Evolutionary conservation across 2,113 vertebrate genomes (phyloP), one percentile per base, ranked within the genome.

Genomic region (Laticauda laticaudata): DNA sequence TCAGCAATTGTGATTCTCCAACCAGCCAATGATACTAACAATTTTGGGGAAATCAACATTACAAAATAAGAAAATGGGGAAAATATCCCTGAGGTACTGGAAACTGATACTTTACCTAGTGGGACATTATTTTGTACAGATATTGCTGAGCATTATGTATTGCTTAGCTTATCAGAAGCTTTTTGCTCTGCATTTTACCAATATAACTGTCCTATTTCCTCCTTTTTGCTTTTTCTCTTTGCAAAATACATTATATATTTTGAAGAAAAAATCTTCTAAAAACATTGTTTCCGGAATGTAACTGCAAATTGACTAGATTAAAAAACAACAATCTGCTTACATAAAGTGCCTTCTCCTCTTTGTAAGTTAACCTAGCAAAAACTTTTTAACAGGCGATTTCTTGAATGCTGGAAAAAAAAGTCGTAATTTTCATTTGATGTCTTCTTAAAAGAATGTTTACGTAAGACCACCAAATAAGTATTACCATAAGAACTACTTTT

Each of bases 391-490:
- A 59, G 86, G 92, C 29, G 18, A 85, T 94, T 95, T 94, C 92
- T 89, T 92, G 88, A 93, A 34, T 87, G 54, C 56, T 21, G 69
- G 69, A 0, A 20, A 20, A 34, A 64, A 20, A 34, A 39, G 34
- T 81, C 15, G 57, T 91, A 85, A 95, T 96, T 96, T 59, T 95
- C 59, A 92, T 89, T 94, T 92, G 93, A 15, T 9, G 92, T 48
- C 81, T 51, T 61, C 15, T 53, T 21, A 59, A 96, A 95, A 81
- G 57, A 92, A 94, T 43, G 18, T 34, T 26, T 94, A 26, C 3
- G 93, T 93, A 91, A 92, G 54, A 95, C 91, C 91, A 87, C 92
- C 94, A 29, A 75, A 56, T 85, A 94, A 45, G 88, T 20, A 51
- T 90, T 23, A 90, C 92, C 56, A 81, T 53, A 86, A 95, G n/a